Evolutionary conservation across 2,113 vertebrate species (phyloP).

Genomic region (Oceanodroma tethys): DNA sequence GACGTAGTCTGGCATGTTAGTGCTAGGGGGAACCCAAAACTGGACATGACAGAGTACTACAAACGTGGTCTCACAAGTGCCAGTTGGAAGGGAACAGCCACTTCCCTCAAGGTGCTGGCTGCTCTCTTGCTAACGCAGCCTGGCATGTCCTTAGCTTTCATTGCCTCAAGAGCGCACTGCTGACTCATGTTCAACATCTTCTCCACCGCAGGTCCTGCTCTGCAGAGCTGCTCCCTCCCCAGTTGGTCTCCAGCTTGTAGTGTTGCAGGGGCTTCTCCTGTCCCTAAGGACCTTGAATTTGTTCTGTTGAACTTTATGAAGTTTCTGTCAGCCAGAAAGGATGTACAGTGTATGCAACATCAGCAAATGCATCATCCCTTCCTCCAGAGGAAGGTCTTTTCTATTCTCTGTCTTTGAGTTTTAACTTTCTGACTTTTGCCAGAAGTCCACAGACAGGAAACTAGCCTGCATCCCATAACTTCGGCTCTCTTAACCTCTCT

Average conservation of each 20-base stretch:
- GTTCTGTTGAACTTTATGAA: not conserved
- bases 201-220: not conserved
- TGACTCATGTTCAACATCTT: not conserved
- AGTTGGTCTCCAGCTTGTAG: not conserved
- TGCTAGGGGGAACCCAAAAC: not conserved
- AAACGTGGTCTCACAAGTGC: not conserved
- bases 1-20: rapidly evolving
- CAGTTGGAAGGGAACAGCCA: not conserved
- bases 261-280: not conserved
- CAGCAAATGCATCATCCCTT: not conserved
- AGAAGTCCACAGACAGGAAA: not conserved
- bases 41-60: not conserved
- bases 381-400: not conserved
- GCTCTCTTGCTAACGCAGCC: not conserved
- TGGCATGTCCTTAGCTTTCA: not conserved
- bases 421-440: not conserved
- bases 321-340: not conserved
- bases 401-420: not conserved
- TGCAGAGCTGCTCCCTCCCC: not conserved
- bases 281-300: too few species aligned
- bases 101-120: not conserved
- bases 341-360: not conserved
- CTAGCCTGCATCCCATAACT: not conserved
- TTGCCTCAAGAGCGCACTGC: constrained; percentile 58
- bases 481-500: not conserved